Base-by-base conservation (phyloP, 2,888 invertebrate species). In the Tryphoninae sp. region DNA sequence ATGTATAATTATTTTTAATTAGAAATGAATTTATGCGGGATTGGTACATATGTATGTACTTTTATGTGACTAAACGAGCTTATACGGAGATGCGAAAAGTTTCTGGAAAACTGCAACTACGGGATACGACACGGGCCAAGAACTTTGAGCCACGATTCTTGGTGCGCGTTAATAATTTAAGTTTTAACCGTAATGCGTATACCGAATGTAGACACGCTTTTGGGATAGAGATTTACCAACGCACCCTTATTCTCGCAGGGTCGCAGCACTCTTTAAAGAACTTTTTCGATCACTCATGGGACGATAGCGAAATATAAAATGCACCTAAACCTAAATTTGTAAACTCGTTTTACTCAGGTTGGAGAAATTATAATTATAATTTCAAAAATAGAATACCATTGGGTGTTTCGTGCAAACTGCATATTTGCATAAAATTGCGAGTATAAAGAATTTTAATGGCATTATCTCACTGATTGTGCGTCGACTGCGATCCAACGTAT, bases 131-230 rank as follows among this genome's bases (percentile, higher is more conserved):
- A 55, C 80, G 58, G 49, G 62, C 33, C 64, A 51, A 83, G 64
- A 84, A 83, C 84, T 84, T 83, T 78, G 64, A 73, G 62, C 77
- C 80, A 83, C 84, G 81, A 81, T 83, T 83, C 78, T 80, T 83
- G 78, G 74, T 76, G 74, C 58, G 26, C 62, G 77, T 80, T 78
- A 83, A 83, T 84, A 82, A 83, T 78, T 76, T 64, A 83, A 82
- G 78, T 84, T 83, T 62, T 49, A 78, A 83, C 77, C 62, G 78
- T 78, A 71, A 69, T 51, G 55, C 69, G 49, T 73, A 59, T 71
- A 69, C 59, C 61, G 45, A 42, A 74, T 22, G 61, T 51, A 62
- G 45, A 53, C 53, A 64, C 53, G 59, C 64, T 49, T 23, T 23
- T 61, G n/a, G 53, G 53, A 11, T 42, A 23, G 26, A 73, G 22